Percentiles rank a stretch among this genome's conserved stretches.
Conservation (phyloP, 1,140 invertebrate genomes). For the Drosophila persimilis region DNA sequence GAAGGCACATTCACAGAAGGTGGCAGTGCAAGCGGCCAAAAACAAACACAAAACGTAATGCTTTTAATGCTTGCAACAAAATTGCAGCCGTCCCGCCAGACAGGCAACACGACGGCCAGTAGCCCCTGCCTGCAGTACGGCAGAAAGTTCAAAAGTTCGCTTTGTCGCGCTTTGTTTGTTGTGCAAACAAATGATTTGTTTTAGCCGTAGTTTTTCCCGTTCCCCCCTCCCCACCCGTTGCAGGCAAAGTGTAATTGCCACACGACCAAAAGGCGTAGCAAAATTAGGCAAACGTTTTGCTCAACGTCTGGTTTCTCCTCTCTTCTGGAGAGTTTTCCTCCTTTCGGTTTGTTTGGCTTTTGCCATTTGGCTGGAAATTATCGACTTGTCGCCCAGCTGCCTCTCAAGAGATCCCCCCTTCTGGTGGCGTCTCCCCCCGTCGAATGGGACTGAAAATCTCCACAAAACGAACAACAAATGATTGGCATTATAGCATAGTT, state of each 20-base stretch:
- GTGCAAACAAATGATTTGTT: conserved; percentile 81
- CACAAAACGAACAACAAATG: conserved; percentile 22
- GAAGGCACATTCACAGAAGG: conserved; percentile 28
- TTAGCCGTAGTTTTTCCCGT: conserved; percentile 45
- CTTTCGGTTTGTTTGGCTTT: conserved; percentile 46
- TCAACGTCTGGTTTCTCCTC: conserved; percentile 22
- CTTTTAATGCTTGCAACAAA: conserved; percentile 78
- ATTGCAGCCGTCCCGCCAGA: conserved; percentile 42
- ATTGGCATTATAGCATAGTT: conserved; percentile 39
- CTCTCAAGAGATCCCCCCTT: conserved; percentile 1
- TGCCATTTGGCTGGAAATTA: conserved; percentile 64
- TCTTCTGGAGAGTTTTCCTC: neutral
- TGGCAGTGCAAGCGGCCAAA: conserved; percentile 57
- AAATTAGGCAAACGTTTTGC: conserved; percentile 48
- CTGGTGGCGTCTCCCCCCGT: too few species aligned
- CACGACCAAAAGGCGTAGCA: conserved; percentile 43
- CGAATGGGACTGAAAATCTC: conserved; percentile 12
- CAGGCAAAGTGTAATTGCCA: conserved; percentile 51
- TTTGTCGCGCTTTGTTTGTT: conserved; percentile 58
- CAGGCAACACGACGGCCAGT: conserved; percentile 47
- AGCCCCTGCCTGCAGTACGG: conserved; percentile 30
- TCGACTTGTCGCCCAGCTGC: conserved; percentile 60
- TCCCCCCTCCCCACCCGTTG: neutral
- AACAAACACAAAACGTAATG: conserved; percentile 73
- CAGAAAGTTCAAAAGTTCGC: conserved; percentile 77